Percentiles rank a stretch among this genome's conserved stretches.
These are phyloP conservation scores for Heteromurus nitidus DNA, from an alignment of 2,888 invertebrate species.

Conservation along the genomic window DNA sequence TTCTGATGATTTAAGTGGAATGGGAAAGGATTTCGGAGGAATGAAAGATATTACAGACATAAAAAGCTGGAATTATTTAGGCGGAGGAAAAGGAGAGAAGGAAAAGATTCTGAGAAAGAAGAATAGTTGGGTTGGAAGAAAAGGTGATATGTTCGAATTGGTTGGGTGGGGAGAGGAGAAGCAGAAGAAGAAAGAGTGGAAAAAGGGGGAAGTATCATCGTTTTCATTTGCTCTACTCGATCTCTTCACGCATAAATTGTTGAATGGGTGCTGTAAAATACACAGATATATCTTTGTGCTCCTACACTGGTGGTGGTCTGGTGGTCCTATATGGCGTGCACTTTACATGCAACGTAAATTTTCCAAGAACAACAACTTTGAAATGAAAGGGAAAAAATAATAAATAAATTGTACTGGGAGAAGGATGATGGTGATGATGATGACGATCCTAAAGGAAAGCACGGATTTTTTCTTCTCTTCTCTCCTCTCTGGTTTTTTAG, in stretches of 20 bases:
- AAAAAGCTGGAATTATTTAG: constrained; percentile 58
- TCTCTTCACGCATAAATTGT: constrained; percentile 23
- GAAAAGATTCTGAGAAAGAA: constrained; percentile 16
- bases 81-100: constrained; percentile 23
- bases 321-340: no score
- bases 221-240: constrained; percentile 15
- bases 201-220: constrained; percentile 5
- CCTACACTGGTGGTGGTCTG: neutral
- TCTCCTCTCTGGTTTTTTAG: neutral
- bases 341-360: neutral
- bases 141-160: neutral
- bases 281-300: neutral
- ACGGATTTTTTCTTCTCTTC: constrained; percentile 29
- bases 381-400: constrained; percentile 49
- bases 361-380: neutral
- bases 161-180: neutral
- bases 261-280: neutral
- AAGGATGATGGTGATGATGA: neutral
- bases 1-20: constrained; percentile 65
- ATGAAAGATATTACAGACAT: constrained; percentile 61
- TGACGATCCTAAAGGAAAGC: constrained; percentile 33
- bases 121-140: neutral
- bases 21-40: constrained; percentile 53
- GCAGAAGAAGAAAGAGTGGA: no score
- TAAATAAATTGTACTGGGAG: constrained; percentile 54